Base-by-base conservation (phyloP, 2,888 invertebrate species). In the Copidosoma aretas region DNA sequence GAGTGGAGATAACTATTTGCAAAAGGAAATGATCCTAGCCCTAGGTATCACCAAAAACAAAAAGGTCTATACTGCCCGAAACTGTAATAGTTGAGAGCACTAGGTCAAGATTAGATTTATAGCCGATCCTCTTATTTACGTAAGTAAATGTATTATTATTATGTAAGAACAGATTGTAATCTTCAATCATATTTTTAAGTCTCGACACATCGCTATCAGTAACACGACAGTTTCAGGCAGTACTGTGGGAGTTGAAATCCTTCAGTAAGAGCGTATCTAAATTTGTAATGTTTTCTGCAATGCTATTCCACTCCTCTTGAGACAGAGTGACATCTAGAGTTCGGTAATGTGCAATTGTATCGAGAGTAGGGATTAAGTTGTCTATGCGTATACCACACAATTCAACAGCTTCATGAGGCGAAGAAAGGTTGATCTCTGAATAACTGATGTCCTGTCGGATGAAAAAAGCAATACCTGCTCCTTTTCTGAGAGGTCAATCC, bases 161-260 rank as follows among this genome's bases (percentile, higher is more conserved):
- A 43, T 67, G 69, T 43, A 70, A 41, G 19, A 62, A 39, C 17
- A 70, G 39, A 19, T 72, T 53, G 15, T 52, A 12, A 43, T 12
- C 5, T 22, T 67, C 64, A 12, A 67, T 64, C 8, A 25, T 17
- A 32, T 60, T 63, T 10, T n/a, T 10, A 2, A 70, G 17, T 39
- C 64, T 53, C 12, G 8, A 12, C 3, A 62, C 65, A 24, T 71
- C 65, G 17, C 49, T 15, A 53, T 68, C 52, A 21, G 43, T 61
- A 14, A 54, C 21, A 1, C n/a, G 5, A 24, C 71, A 71, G 54
- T 71, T 71, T 61, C 71, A 71, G 1, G 21, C 24, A 43, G 51
- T 57, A 39, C 51, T 41, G 57, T 70, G 70, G 0, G 67, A 46
- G 22, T 71, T 71, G 25, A 67, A 64, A 21, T 71, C 67, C 21